These are phyloP conservation scores for Gambusia yucatana DNA, from an alignment of 2,797 vertebrate species.

Conservation along the genomic window DNA sequence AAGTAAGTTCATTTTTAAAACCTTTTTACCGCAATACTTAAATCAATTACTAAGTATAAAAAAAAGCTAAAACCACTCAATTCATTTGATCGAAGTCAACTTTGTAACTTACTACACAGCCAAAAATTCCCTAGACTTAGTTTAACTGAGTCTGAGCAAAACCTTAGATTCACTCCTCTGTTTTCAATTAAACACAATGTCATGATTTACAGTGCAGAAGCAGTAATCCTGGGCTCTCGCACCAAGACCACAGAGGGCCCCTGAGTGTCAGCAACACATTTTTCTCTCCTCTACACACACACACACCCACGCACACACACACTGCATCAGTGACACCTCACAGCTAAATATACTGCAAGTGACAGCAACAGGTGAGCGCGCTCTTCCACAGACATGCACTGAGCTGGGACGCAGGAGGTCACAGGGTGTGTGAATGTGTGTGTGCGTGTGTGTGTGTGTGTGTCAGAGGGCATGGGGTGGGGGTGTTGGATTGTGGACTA, in stretches of 20 bases:
- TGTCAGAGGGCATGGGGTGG: conserved; percentile 32
- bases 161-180: too few relatives aligned
- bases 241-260: conserved; percentile 59
- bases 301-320: conserved; percentile 4
- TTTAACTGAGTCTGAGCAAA: too few relatives aligned
- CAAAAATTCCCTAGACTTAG: too few relatives aligned
- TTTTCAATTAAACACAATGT: too few relatives aligned
- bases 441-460: conserved; percentile 35
- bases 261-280: conserved; percentile 72
- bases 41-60: too few relatives aligned
- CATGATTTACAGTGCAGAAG: conserved; percentile 14
- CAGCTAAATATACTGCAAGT: conserved; percentile 77
- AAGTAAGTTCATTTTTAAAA: too few relatives aligned
- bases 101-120: too few relatives aligned
- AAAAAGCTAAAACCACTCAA: too few relatives aligned
- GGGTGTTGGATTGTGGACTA: conserved; percentile 37
- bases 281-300: conserved; percentile 11
- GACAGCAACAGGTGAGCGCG: conserved; percentile 77
- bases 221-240: conserved; percentile 65
- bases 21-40: too few relatives aligned
- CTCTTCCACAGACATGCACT: conserved; percentile 51
- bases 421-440: conserved; percentile 56
- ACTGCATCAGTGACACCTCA: conserved; percentile 73
- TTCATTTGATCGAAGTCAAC: too few relatives aligned
- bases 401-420: conserved; percentile 59